phyloP scores from a whole-genome alignment of 2,888 invertebrate species.

The Phalera bucephala region DNA sequence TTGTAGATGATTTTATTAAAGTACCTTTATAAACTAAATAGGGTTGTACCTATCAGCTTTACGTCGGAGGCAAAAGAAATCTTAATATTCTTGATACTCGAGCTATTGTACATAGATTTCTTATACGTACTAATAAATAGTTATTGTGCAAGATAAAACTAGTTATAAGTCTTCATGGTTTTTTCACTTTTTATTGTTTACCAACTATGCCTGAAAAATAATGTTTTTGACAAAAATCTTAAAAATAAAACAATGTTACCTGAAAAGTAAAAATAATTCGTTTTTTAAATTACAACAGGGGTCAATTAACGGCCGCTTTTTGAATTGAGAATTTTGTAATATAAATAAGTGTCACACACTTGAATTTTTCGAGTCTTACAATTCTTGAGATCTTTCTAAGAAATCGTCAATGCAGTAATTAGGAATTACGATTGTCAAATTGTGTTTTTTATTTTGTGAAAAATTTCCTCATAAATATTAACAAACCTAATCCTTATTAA shows the following conservation, averaged over 20 bases:
- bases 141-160: slow-evolving; percentile 37
- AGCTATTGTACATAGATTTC: slow-evolving; percentile 71
- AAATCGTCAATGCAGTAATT: too few species aligned
- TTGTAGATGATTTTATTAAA: slow-evolving; percentile 21
- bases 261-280: not conserved
- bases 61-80: slow-evolving; percentile 42
- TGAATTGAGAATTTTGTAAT: too few species aligned
- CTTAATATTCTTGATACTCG: slow-evolving; percentile 74
- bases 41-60: slow-evolving; percentile 51
- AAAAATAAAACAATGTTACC: not conserved
- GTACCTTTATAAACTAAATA: slow-evolving; percentile 38
- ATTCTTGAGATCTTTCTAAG: too few species aligned
- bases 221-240: slow-evolving; percentile 1
- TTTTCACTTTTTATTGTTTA: slow-evolving; percentile 34
- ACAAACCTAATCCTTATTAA: too few species aligned
- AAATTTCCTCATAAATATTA: too few species aligned
- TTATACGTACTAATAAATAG: slow-evolving; percentile 34
- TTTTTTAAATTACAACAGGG: too few species aligned
- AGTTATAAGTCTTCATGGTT: slow-evolving; percentile 21
- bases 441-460: too few species aligned
- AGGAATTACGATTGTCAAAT: too few species aligned
- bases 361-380: too few species aligned
- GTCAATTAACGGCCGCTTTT: too few species aligned
- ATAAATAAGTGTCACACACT: too few species aligned
- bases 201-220: too few species aligned